phyloP scores from a whole-genome alignment of 2,113 vertebrate genomes.

The Chaenocephalus aceratus region DNA sequence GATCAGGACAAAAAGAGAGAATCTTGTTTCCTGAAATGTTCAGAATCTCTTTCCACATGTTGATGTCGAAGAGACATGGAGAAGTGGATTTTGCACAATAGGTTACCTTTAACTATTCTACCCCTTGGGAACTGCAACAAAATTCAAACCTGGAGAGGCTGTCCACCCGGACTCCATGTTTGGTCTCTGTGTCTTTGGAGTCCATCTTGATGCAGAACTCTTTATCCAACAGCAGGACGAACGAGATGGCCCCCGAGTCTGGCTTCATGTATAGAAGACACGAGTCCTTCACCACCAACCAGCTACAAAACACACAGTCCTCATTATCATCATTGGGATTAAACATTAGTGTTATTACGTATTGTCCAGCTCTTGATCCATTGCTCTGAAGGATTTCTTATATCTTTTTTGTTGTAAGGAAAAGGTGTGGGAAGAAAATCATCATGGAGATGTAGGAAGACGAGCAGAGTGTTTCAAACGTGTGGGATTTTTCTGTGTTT shows the following conservation, averaged over 20 bases:
- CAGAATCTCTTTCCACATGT: too few relatives aligned
- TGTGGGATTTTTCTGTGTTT: conserved; percentile 68
- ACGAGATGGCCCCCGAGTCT: conserved; percentile 92
- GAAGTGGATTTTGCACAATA: too few relatives aligned
- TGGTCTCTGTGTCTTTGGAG: conserved; percentile 94
- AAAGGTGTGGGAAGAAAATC: conserved; percentile 63
- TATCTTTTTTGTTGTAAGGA: conserved; percentile 28
- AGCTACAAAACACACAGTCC: conserved; percentile 80
- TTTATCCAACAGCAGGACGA: conserved; percentile 94
- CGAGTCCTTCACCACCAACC: conserved; percentile 97
- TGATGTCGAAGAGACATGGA: too few relatives aligned
- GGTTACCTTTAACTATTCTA: not conserved
- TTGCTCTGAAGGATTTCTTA: conserved; percentile 23
- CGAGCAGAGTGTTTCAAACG: conserved; percentile 31
- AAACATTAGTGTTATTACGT: not conserved
- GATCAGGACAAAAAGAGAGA: too few relatives aligned
- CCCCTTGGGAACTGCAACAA: not conserved
- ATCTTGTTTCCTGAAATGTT: too few relatives aligned
- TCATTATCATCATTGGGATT: not conserved
- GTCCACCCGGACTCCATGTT: conserved; percentile 93
- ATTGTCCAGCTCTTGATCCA: conserved; percentile 2
- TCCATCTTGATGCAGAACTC: conserved; percentile 96
- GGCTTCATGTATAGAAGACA: conserved; percentile 96
- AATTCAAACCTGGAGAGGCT: conserved; percentile 87
- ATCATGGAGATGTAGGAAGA: conserved; percentile 69